Percentiles rank a stretch among this genome's conserved stretches.
Evolutionary conservation across 2,113 vertebrate species (phyloP).

Genomic region (Montifringilla adamsi): DNA sequence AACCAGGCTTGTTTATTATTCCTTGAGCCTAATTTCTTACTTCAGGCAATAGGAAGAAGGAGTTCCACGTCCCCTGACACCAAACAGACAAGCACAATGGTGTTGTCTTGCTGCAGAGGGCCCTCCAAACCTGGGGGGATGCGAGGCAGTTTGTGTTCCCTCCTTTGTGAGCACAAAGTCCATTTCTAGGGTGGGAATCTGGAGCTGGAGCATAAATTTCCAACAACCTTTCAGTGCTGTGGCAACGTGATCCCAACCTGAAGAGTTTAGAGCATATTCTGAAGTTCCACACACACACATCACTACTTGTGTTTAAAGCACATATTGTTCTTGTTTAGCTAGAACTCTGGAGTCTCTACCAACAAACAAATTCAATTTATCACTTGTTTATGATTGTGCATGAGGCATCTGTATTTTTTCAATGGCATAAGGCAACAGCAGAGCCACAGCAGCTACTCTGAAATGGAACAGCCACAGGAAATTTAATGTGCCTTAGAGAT

Average conservation of each 20-base stretch:
- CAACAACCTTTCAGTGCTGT: background rate
- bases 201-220: background rate
- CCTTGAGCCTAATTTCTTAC: background rate
- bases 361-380: background rate
- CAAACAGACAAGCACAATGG: background rate
- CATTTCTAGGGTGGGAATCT: background rate
- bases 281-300: background rate
- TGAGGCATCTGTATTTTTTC: background rate
- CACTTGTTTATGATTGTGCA: background rate
- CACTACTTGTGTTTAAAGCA: background rate
- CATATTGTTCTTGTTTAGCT: background rate
- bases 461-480: conserved; percentile 45
- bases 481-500: background rate
- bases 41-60: background rate
- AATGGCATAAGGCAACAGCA: background rate
- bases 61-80: background rate
- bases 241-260: background rate
- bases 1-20: background rate
- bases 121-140: background rate
- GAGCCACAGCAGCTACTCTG: background rate
- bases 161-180: background rate
- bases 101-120: background rate
- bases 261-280: background rate
- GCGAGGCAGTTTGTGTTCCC: background rate
- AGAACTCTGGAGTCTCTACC: background rate